These are phyloP conservation scores for Lophochroa leadbeateri DNA, from an alignment of 2,113 vertebrate species.

Conservation along the genomic window DNA sequence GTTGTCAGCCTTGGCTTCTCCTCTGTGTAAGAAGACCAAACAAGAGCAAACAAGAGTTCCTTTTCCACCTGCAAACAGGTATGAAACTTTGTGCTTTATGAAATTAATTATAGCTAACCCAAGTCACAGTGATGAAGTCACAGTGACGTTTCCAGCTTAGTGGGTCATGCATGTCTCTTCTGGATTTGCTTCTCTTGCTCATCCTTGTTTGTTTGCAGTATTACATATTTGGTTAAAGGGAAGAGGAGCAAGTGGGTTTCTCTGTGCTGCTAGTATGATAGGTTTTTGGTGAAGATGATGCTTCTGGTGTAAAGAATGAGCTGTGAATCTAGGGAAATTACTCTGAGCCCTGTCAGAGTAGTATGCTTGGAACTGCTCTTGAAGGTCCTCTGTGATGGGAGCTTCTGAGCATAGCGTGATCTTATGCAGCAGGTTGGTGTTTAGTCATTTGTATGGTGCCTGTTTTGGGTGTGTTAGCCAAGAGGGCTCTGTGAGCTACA, in stretches of 20 bases:
- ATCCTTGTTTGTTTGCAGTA: neutral
- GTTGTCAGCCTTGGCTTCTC: neutral
- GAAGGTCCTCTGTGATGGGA: neutral
- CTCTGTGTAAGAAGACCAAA: fast-evolving
- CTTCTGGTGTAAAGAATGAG: neutral
- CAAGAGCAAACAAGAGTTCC: neutral
- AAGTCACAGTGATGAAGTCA: neutral
- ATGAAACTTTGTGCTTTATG: neutral
- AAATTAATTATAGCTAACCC: fast-evolving
- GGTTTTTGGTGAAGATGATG: neutral
- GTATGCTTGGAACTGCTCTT: neutral
- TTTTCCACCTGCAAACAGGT: neutral
- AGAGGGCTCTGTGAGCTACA: fast-evolving
- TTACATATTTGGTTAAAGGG: neutral
- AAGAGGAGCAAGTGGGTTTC: neutral
- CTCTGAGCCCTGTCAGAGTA: neutral
- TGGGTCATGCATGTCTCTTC: neutral
- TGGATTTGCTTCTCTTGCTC: neutral
- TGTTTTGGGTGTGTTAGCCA: neutral
- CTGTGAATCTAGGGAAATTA: neutral
- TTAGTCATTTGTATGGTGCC: fast-evolving
- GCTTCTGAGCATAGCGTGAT: neutral
- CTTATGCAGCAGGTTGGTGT: neutral
- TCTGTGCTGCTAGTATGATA: fast-evolving
- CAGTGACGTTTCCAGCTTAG: neutral